Percentiles rank a stretch among this genome's conserved stretches.
These are phyloP conservation scores for Otolemur garnettii DNA, from an alignment of 2,113 vertebrate genomes.

Conservation along the genomic window DNA sequence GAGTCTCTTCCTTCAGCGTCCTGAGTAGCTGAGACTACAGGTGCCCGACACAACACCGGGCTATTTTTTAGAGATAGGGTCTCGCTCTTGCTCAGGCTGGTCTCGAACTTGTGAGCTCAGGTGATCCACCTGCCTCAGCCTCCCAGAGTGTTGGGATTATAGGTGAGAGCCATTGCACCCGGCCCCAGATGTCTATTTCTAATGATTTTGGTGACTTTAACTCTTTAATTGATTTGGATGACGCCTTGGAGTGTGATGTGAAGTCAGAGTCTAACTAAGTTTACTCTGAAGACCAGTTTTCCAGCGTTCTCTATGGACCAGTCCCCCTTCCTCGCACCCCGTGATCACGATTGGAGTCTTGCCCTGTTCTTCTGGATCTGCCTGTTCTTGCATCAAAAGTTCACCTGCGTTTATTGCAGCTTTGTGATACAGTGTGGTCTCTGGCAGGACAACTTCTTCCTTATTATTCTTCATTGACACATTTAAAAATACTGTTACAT, in stretches of 20 bases:
- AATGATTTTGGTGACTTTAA: not conserved
- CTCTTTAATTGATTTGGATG: not conserved
- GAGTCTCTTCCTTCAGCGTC: no score
- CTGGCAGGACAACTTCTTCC: not conserved
- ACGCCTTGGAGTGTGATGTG: accelerated
- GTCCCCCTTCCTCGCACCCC: accelerated
- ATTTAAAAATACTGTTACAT: accelerated
- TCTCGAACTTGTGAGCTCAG: no score
- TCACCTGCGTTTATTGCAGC: accelerated
- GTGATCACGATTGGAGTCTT: accelerated
- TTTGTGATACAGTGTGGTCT: accelerated
- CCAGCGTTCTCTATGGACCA: accelerated
- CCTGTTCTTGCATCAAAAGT: accelerated
- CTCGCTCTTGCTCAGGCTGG: no score
- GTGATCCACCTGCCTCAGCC: no score
- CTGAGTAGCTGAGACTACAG: no score
- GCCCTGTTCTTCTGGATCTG: no score
- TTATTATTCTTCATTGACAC: accelerated
- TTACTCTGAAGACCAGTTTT: accelerated
- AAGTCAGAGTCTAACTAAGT: no score
- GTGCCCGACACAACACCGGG: no score
- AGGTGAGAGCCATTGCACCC: no score
- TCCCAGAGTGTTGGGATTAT: no score
- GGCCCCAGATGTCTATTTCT: no score
- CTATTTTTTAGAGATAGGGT: no score